Evolutionary conservation across 2,888 invertebrate species (phyloP), one percentile per base, ranked within the genome.

Genomic region (Brachylomia viminalis): DNA sequence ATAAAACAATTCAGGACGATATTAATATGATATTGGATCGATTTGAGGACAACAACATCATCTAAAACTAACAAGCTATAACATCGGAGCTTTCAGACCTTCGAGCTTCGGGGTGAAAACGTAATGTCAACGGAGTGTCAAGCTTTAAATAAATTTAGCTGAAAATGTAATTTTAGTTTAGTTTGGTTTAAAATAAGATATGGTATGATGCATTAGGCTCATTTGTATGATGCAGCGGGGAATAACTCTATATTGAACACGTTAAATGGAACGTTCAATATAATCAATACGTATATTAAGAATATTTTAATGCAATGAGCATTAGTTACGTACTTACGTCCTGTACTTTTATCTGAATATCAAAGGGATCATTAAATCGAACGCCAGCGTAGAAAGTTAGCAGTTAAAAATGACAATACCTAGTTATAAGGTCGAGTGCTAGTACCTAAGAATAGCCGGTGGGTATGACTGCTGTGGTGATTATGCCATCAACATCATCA

Each of bases 61-160:
- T 33, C 15, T 47, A 15, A 66, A 77, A 70, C 70, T 73, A 73
- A 70, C 56, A n/a, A 72, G 77, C 54, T 58, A 8, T 20, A 72
- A 52, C 3, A 69, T 15, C 27, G 38, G 66, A 75, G 70, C 47
- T 71, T 20, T 23, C 13, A 58, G 13, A 79, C 49, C 30, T 59
- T 15, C 38, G 15, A 79, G 42, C 30, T 59, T 15, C 38, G 15
- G 54, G 52, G 52, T 54, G 45, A 52, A 45, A 76, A n/a, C 42
- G 10, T 54, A 23, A 76, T 45, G 33, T 74, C 20, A n/a, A 61
- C 45, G 11, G 8, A 42, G 7, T 33, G 20, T n/a, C n/a, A 15
- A 58, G 49, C 17, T 66, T 8, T 33, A 49, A 58, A 59, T 76
- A 58, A 23, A 13, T 30, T 17, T 7, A 13, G 27, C 1, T 5